Base-by-base conservation (phyloP, 2,113 vertebrate genomes). In the Scophthalmus maximus region DNA sequence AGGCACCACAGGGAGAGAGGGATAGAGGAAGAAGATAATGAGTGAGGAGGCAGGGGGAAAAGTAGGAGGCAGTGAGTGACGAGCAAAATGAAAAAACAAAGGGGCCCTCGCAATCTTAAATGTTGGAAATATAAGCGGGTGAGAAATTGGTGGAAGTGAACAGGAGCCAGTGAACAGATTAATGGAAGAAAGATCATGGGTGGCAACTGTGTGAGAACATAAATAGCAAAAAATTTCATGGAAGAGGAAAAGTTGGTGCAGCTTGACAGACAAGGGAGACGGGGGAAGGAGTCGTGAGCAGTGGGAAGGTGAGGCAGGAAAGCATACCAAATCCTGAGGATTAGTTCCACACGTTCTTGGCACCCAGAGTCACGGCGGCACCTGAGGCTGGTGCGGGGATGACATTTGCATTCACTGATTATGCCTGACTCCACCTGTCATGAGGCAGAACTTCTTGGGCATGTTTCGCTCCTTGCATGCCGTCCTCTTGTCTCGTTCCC, bases 261-360 rank as follows among this genome's bases (percentile, higher is more conserved):
- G 60, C 55, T 20, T 51, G 22, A 68, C 34, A 71, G 64, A 50
- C 25, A 10, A 62, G 49, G n/a, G 23, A 67, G 70, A 67, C 38
- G 18, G 42, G 50, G 32, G 44, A 40, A n/a, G 22, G 47, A 68
- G 62, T 76, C 44, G 60, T 59, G 61, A 81, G 51, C 22, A 46
- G 59, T 5, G 9, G 61, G 68, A 81, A 56, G 79, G 51, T 59
- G 49, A 51, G 53, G 15, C 40, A 26, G 64, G 52, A 5, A 51
- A 26, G 60, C 59, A 65, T 51, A 64, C 3, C 52, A 86, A 81
- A 85, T 76, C 70, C 52, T 2, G 4, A 47, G 81, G 86, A 87
- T 91, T 89, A 92, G 74, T 79, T 89, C 34, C 79, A 74, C 77
- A 76, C 47, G 69, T 79, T 79, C 73, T 67, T 76, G 62, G 69